Evolutionary conservation across 2,113 vertebrate genomes (phyloP), one percentile per base, ranked within the genome.

Genomic region (Galemys pyrenaicus): DNA sequence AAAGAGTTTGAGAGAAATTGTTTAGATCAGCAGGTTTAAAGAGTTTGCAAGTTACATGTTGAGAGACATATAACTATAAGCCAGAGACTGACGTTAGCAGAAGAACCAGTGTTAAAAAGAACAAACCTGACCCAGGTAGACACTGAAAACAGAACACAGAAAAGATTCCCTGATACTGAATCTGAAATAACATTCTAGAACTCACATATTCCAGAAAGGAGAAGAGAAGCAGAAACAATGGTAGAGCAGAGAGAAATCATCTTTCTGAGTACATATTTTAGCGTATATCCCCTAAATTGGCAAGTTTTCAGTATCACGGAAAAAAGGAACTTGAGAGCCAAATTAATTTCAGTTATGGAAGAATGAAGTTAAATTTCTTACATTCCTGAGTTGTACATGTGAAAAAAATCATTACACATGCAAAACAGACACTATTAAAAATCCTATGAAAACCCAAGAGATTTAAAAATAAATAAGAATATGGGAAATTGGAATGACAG

Each of bases 331-430:
- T 90, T 83, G 49, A 78, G 32, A 73, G 41, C 64, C 44, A 89
- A 92, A 87, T 39, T 54, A 41, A 90, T 94, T 83, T 94, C 51
- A 90, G 41, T 89, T 71, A 92, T 58, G 8, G 26, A 86, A 92
- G 78, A 70, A 75, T 70, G 56, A 89, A 86, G n/a, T 39, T 83
- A 60, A 12, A 62, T 84, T 87, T 71, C 54, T 87, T 80, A 84
- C 67, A 91, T 22, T 54, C 30, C 30, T 73, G 24, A 91, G n/a
- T 49, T 85, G 30, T 65, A 60, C 51, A 71, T 78, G 20, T 73
- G 16, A 73, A 90, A 84, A 30, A 77, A 81, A 12, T 79, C 26
- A 89, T 67, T 75, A 10, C 1, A 26, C 9, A 32, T 37, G 44
- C 68, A 78, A 83, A 83, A 56, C 22, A 92, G 64, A 49, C 9